A percentile compares a stretch with the other conserved stretches of the same genome.
These are phyloP conservation scores for Tineola bisselliella DNA, from an alignment of 2,888 invertebrate genomes.

Conservation along the genomic window DNA sequence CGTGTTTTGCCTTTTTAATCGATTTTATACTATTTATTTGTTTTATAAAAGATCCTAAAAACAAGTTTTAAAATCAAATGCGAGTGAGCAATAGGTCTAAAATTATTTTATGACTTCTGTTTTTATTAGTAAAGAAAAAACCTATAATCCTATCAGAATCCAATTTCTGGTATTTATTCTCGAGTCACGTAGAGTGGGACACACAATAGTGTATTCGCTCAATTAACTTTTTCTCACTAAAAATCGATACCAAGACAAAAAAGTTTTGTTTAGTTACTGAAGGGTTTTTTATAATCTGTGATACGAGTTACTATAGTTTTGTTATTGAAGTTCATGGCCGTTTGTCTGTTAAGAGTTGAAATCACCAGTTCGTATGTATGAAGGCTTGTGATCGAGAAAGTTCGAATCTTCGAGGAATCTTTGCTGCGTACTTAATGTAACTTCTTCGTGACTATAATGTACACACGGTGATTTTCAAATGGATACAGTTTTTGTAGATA, in stretches of 20 bases:
- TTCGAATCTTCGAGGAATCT: too few species aligned
- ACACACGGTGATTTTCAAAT: too few species aligned
- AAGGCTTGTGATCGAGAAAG: too few species aligned
- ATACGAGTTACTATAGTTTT: conserved; percentile 8
- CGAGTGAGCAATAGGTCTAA: too few species aligned
- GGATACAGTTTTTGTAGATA: too few species aligned
- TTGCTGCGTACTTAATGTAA: too few species aligned
- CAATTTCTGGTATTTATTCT: conserved; percentile 1
- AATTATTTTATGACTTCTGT: not conserved
- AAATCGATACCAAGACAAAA: not conserved
- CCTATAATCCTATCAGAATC: not conserved
- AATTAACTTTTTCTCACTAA: conserved; percentile 6
- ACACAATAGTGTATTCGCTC: not conserved
- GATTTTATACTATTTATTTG: too few species aligned
- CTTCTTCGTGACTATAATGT: too few species aligned
- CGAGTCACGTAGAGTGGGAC: not conserved
- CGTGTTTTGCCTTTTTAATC: too few species aligned
- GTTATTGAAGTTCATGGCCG: conserved; percentile 6
- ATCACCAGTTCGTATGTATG: too few species aligned
- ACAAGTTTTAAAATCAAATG: too few species aligned
- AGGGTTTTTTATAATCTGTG: conserved; percentile 8
- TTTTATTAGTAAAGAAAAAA: not conserved
- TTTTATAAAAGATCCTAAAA: too few species aligned
- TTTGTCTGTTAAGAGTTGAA: not conserved
- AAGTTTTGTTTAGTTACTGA: not conserved